These are phyloP conservation scores for Aphidius ervi DNA, from an alignment of 1,140 invertebrate genomes.

Conservation along the genomic window DNA sequence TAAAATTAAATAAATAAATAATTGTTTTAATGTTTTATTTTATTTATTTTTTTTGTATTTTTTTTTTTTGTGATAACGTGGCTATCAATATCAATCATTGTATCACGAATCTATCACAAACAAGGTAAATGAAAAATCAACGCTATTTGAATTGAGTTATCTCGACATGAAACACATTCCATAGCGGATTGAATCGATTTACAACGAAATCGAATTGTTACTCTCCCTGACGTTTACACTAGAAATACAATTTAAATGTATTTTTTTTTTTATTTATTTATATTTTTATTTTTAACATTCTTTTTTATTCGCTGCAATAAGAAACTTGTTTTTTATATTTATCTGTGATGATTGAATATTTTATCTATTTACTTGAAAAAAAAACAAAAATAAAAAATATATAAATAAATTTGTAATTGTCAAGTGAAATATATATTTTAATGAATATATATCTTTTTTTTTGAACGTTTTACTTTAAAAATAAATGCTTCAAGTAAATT, in stretches of 20 bases:
- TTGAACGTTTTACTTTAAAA: too few relatives aligned
- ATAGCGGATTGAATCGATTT: conserved; percentile 8
- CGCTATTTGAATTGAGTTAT: conserved; percentile 2
- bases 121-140: conserved; percentile 5
- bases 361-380: neutral
- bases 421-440: neutral
- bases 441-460: too few relatives aligned
- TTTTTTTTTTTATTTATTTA: too few relatives aligned
- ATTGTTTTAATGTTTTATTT: too few relatives aligned
- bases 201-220: conserved; percentile 5
- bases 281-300: neutral
- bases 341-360: neutral
- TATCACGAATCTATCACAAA: too few relatives aligned
- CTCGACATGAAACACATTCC: conserved; percentile 3
- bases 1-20: too few relatives aligned
- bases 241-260: neutral
- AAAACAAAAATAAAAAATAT: neutral
- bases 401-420: neutral
- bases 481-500: too few relatives aligned
- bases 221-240: conserved; percentile 1
- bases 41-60: too few relatives aligned
- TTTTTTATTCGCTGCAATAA: too few relatives aligned
- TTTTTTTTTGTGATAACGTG: too few relatives aligned
- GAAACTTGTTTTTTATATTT: too few relatives aligned
- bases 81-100: too few relatives aligned